Conservation (phyloP, 2,888 invertebrate genomes). For the Diadegma fenestrale region DNA sequence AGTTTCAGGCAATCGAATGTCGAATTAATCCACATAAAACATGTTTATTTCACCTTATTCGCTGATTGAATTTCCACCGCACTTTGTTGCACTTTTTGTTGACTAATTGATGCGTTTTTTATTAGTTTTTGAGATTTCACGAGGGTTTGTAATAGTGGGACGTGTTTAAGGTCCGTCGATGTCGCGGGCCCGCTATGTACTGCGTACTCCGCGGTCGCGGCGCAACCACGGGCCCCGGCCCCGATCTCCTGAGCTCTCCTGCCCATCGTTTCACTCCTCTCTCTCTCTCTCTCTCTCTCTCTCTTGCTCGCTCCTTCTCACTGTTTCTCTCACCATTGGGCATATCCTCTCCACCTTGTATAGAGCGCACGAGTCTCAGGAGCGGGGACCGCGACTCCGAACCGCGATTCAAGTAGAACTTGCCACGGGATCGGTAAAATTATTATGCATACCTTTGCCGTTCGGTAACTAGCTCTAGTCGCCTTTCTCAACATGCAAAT, state of each 20-base stretch:
- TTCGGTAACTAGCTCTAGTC: conserved; percentile 36
- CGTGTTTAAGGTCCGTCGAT: conserved; percentile 69
- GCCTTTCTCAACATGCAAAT: not conserved
- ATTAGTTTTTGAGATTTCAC: conserved; percentile 28
- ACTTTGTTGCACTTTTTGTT: conserved; percentile 22
- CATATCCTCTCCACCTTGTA: conserved; percentile 54
- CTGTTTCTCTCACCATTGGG: conserved; percentile 57
- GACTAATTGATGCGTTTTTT: not conserved
- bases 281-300: conserved; percentile 47
- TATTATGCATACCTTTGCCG: conserved; percentile 42
- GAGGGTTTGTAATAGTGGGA: conserved; percentile 59
- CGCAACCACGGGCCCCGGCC: conserved; percentile 72
- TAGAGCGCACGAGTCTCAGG: conserved; percentile 55
- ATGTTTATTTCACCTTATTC: conserved; percentile 52
- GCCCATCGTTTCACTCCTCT: conserved; percentile 63
- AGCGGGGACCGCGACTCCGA: conserved; percentile 43
- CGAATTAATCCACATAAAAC: conserved; percentile 62
- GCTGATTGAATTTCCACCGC: conserved; percentile 12
- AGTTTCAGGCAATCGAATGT: conserved; percentile 26
- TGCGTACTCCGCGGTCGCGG: conserved; percentile 71
- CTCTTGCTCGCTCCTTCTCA: conserved; percentile 45
- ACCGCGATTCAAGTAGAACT: conserved; percentile 65
- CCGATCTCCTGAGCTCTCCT: conserved; percentile 76
- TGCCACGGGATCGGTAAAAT: conserved; percentile 63
- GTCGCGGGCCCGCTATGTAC: conserved; percentile 72